These are phyloP conservation scores for Holothuria glaberrima DNA, from an alignment of 35 echinoderm and acorn worm genomes.

Conservation along the genomic window DNA sequence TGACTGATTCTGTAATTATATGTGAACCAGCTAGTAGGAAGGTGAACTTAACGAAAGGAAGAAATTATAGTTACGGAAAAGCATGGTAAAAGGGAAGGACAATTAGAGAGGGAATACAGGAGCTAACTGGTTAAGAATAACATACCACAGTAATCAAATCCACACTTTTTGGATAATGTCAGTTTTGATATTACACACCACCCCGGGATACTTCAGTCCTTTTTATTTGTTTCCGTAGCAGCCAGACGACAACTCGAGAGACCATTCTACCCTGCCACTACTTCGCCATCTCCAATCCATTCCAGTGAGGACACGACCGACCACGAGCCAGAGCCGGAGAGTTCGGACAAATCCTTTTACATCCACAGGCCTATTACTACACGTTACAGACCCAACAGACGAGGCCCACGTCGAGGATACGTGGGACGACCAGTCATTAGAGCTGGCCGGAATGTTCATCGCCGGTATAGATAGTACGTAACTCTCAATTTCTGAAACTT, in stretches of 20 bases:
- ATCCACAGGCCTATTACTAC: constrained; percentile 67
- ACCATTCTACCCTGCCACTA: constrained; percentile 35
- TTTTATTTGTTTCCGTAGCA: not conserved
- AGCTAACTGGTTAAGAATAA: too few relatives aligned
- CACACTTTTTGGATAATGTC: too few relatives aligned
- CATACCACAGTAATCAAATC: too few relatives aligned
- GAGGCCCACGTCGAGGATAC: constrained; percentile 72
- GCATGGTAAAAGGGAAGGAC: too few relatives aligned
- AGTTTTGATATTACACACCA: too few relatives aligned
- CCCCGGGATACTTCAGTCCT: too few relatives aligned
- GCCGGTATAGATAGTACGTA: constrained; percentile 80
- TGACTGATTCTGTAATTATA: too few relatives aligned
- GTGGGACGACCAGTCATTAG: constrained; percentile 72
- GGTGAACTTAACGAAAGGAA: too few relatives aligned
- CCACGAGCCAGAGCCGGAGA: constrained; percentile 60
- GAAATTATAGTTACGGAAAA: too few relatives aligned
- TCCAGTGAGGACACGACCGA: constrained; percentile 75
- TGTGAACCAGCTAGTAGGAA: too few relatives aligned
- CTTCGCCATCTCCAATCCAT: constrained; percentile 51
- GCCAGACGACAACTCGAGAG: not conserved
- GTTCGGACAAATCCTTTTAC: constrained; percentile 61
- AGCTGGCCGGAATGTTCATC: constrained; percentile 52
- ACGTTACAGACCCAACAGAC: constrained; percentile 68
- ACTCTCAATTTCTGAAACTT: not conserved
- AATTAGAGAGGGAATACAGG: too few relatives aligned